phyloP scores from a whole-genome alignment of 2,797 vertebrate species.

The Peromyscus melanophrys region DNA sequence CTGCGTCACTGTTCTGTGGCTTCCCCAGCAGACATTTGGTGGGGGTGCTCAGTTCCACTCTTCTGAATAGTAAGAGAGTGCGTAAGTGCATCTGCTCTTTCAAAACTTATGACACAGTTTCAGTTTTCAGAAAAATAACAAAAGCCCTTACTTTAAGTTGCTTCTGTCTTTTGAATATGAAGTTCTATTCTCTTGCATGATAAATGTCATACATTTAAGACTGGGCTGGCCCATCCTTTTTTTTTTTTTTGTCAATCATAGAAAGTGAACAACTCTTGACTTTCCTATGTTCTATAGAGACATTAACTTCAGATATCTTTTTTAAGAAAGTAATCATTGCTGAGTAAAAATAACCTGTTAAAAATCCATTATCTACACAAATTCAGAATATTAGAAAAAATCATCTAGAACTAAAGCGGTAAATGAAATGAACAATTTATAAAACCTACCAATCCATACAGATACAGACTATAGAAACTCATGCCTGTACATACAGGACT shows the following conservation, averaged over 20 bases:
- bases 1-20: not conserved
- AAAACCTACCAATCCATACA: not conserved
- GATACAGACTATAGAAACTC: not conserved
- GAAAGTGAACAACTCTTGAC: not conserved
- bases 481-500: not conserved
- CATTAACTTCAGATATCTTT: constrained; percentile 6
- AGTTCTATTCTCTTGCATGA: not conserved
- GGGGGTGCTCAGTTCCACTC: not conserved
- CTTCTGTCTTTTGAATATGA: not conserved
- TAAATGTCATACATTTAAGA: not conserved
- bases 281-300: not conserved
- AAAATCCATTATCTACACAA: not conserved
- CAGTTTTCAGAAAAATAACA: constrained; percentile 37
- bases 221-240: not conserved
- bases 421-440: not conserved
- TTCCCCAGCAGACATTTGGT: not conserved
- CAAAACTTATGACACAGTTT: not conserved
- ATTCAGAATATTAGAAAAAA: constrained; percentile 40
- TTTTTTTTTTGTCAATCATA: not conserved
- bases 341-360: not conserved
- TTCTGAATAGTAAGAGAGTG: not conserved
- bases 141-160: constrained; percentile 3
- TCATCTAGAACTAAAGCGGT: not conserved
- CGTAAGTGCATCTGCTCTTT: not conserved
- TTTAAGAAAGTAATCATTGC: constrained; percentile 3